Conservation (phyloP, 1,140 invertebrate species). For the Solen grandis region DNA sequence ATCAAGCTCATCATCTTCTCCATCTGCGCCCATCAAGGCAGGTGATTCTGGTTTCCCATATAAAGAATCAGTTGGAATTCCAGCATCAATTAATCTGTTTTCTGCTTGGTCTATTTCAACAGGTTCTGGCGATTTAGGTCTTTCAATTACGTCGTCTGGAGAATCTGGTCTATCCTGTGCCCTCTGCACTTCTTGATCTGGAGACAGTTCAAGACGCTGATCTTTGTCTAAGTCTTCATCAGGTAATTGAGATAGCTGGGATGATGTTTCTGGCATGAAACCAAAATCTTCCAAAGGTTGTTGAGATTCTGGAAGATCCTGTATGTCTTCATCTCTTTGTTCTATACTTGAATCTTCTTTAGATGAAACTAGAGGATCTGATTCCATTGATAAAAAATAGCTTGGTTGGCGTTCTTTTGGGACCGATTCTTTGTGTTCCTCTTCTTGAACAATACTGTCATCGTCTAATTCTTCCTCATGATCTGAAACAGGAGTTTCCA, state of each 20-base stretch:
- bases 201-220: constrained; percentile 12
- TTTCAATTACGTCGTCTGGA: constrained; percentile 48
- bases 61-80: not conserved
- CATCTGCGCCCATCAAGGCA: not conserved
- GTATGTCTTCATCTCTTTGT: not conserved
- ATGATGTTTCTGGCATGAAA: not conserved
- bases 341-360: too few species aligned
- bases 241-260: not conserved
- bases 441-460: too few species aligned
- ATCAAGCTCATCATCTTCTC: not conserved
- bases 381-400: too few species aligned
- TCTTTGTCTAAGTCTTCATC: constrained; percentile 42
- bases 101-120: constrained; percentile 66
- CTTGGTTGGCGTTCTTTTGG: too few species aligned
- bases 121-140: constrained; percentile 68
- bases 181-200: constrained; percentile 56
- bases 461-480: constrained; percentile 56
- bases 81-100: not conserved
- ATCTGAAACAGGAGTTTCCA: not conserved
- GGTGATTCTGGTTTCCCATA: not conserved
- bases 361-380: too few species aligned
- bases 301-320: constrained; percentile 7
- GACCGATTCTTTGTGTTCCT: too few species aligned
- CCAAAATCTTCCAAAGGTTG: not conserved
- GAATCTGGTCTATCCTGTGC: constrained; percentile 10